Percentiles rank a stretch among this genome's conserved stretches.
Conservation (phyloP, 1,140 invertebrate species). For the Tetragonula clypearis region DNA sequence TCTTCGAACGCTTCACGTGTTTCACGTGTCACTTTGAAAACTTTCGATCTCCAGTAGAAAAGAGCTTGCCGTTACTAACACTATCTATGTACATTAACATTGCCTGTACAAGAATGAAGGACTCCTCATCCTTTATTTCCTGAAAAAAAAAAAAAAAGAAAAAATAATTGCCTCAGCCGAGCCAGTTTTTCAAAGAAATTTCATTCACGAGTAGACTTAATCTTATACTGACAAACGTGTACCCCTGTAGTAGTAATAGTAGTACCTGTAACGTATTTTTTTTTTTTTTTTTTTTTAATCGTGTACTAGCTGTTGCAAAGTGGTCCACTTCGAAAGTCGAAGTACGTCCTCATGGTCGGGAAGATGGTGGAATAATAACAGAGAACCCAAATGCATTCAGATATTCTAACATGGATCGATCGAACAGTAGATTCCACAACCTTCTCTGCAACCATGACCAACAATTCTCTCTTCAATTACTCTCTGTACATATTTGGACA, state of each 20-base stretch:
- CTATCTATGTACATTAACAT: slow-evolving; percentile 20
- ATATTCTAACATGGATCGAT: not conserved
- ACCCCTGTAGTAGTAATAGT: not conserved
- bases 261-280: too few species aligned
- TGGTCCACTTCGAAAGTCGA: not conserved
- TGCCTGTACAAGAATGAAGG: not conserved
- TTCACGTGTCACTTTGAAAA: not conserved
- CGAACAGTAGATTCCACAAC: not conserved
- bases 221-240: not conserved
- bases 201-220: not conserved
- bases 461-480: not conserved
- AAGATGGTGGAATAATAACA: too few species aligned
- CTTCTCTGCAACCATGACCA: not conserved
- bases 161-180: not conserved
- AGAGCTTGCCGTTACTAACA: slow-evolving; percentile 42
- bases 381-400: too few species aligned
- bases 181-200: not conserved
- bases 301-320: not conserved
- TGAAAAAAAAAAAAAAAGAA: not conserved
- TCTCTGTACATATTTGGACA: not conserved
- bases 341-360: not conserved
- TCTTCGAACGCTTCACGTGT: not conserved
- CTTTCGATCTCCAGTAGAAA: not conserved
- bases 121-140: not conserved
- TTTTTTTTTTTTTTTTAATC: not conserved